Conservation (phyloP, 2,797 vertebrate species). For the Myotis daubentonii region DNA sequence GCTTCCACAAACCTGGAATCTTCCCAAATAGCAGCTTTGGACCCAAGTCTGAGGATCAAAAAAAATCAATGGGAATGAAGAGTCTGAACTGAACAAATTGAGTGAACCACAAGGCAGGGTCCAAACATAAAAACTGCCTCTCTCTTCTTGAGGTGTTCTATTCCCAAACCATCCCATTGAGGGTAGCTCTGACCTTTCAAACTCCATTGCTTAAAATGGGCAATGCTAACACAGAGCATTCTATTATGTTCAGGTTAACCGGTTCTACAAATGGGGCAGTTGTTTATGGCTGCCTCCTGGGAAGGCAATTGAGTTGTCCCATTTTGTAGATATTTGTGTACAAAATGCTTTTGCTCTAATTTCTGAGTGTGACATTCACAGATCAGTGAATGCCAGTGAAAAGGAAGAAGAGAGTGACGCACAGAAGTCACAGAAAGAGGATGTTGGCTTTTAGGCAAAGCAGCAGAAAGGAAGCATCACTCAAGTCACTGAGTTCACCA, state of each 20-base stretch:
- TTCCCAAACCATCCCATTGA: background rate
- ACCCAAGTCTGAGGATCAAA: background rate
- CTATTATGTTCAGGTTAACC: background rate
- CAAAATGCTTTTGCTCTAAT: constrained; percentile 56
- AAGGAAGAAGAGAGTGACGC: background rate
- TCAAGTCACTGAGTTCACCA: background rate
- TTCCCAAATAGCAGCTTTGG: background rate
- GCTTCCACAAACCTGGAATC: constrained; percentile 29
- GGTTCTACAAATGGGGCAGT: background rate
- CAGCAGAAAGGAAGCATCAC: background rate
- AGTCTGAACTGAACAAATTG: background rate
- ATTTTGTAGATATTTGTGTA: constrained; percentile 28
- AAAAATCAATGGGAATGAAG: background rate
- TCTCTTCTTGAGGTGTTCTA: background rate
- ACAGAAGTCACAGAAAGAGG: constrained; percentile 40
- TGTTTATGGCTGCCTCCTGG: background rate
- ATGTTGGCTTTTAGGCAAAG: constrained; percentile 54
- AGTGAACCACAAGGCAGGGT: background rate
- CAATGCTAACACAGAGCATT: background rate
- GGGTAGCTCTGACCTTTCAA: background rate
- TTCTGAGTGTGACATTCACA: constrained; percentile 36
- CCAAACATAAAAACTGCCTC: background rate
- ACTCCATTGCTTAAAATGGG: background rate
- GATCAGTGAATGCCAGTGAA: background rate
- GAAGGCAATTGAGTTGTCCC: constrained; percentile 48